Conservation (phyloP, 92 coral and sea anemone genomes). For the Siderastrea radians region DNA sequence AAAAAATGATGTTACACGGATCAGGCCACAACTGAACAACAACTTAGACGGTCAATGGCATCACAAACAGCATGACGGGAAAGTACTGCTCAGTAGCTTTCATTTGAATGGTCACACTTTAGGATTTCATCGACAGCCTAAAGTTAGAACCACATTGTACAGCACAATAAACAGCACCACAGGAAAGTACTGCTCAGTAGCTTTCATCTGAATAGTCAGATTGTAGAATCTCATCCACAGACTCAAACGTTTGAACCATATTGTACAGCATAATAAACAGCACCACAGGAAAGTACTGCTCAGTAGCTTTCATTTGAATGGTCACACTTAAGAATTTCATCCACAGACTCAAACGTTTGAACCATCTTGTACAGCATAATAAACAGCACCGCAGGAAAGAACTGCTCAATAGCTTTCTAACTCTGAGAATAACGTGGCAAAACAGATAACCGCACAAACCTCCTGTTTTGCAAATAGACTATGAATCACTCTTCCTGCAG, state of each 20-base stretch:
- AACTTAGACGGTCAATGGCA: not conserved
- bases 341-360: not conserved
- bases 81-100: not conserved
- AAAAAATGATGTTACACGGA: not conserved
- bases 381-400: not conserved
- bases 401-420: not conserved
- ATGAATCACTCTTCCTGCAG: slow-evolving; percentile 96
- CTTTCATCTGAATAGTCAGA: too few relatives aligned
- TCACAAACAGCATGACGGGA: not conserved
- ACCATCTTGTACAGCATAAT: too few relatives aligned
- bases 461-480: slow-evolving; percentile 91
- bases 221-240: too few relatives aligned
- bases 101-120: not conserved
- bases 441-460: slow-evolving; percentile 50
- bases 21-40: not conserved
- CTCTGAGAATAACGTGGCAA: not conserved
- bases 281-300: not conserved
- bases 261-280: not conserved
- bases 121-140: too few relatives aligned
- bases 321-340: too few relatives aligned
- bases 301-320: not conserved
- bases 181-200: too few relatives aligned
- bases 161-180: too few relatives aligned
- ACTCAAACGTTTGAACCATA: not conserved
- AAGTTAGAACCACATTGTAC: too few relatives aligned